Percentiles rank a stretch among this genome's conserved stretches.
phyloP scores from a whole-genome alignment of 2,888 invertebrate genomes.

The Synanthedon formicaeformis region DNA sequence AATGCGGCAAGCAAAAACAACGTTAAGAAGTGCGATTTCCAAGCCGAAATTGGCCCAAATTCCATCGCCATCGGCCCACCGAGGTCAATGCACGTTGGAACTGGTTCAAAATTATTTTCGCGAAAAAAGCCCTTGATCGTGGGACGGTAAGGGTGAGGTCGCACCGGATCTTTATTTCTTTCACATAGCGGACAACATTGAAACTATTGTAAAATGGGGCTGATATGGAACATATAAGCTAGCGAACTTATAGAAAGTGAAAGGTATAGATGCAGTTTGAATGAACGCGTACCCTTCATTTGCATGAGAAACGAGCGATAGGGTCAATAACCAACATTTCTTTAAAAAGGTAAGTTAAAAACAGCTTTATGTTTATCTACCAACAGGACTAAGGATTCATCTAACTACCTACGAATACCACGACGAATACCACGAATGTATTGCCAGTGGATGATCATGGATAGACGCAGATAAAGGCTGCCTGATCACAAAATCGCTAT shows the following conservation, averaged over 20 bases:
- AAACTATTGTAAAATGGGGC: background rate
- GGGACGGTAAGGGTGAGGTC: slow-evolving; percentile 11
- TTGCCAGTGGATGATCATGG: too few species aligned
- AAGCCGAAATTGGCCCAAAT: slow-evolving; percentile 56
- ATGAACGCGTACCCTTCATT: background rate
- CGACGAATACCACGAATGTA: too few species aligned
- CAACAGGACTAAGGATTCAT: too few species aligned
- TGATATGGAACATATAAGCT: background rate
- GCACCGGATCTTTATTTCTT: background rate
- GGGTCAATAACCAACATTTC: too few species aligned
- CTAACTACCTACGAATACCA: too few species aligned
- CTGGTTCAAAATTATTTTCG: slow-evolving; percentile 49
- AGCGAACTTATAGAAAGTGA: background rate
- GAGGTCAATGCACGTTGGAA: slow-evolving; percentile 40
- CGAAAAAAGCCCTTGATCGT: slow-evolving; percentile 50
- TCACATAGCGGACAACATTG: background rate
- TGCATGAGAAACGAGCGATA: background rate
- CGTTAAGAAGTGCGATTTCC: slow-evolving; percentile 58
- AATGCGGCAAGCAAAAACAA: slow-evolving; percentile 46
- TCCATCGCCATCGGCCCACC: slow-evolving; percentile 31
- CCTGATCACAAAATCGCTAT: too few species aligned
- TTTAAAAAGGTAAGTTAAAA: too few species aligned
- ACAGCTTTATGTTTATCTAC: too few species aligned
- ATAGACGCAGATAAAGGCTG: too few species aligned
- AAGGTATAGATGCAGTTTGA: background rate